phyloP scores from a whole-genome alignment of 2,797 vertebrate species.

The Myotis daubentonii region DNA sequence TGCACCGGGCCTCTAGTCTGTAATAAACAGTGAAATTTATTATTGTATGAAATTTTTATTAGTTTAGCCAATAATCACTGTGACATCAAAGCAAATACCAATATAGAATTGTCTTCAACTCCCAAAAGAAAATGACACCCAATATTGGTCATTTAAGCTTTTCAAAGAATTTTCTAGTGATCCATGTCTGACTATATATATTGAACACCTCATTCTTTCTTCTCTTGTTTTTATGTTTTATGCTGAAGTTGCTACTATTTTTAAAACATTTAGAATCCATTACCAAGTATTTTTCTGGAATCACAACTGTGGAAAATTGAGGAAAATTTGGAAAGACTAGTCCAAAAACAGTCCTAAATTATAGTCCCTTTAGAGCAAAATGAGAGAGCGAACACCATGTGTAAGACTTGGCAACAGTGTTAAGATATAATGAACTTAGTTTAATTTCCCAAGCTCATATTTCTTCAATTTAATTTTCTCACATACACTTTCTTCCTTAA shows the following conservation, averaged over 20 bases:
- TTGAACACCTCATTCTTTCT: neutral
- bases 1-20: no score
- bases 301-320: slow-evolving; percentile 28
- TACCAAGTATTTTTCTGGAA: slow-evolving; percentile 40
- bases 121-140: neutral
- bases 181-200: neutral
- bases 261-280: slow-evolving; percentile 10
- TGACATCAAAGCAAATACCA: neutral
- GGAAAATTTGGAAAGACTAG: neutral
- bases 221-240: neutral
- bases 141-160: neutral
- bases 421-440: neutral
- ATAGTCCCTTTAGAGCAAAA: neutral
- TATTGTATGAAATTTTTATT: neutral
- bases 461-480: neutral
- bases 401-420: neutral
- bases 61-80: neutral
- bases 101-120: neutral
- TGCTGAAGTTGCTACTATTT: neutral
- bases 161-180: neutral
- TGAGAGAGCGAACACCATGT: neutral
- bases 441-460: neutral
- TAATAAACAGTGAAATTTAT: neutral
- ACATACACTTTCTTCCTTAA: neutral
- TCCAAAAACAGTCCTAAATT: neutral